These are phyloP conservation scores for Eidolon helvum DNA, from an alignment of 2,113 vertebrate genomes.

Conservation along the genomic window DNA sequence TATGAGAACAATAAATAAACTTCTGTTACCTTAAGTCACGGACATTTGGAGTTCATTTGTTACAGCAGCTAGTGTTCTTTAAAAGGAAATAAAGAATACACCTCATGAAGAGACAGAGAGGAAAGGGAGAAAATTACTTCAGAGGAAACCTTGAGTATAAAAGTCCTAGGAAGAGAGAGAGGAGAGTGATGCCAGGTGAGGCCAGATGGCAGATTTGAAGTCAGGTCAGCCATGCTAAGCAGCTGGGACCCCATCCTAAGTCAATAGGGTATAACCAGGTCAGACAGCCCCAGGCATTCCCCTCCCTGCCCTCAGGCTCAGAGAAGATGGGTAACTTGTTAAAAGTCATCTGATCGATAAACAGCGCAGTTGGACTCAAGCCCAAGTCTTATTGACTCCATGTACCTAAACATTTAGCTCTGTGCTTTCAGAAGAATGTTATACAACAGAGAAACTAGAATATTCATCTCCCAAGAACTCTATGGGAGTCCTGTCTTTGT, in stretches of 20 bases:
- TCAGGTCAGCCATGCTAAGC: neutral
- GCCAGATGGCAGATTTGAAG: neutral
- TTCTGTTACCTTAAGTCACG: neutral
- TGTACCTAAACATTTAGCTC: neutral
- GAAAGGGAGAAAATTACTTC: neutral
- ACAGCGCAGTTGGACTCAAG: neutral
- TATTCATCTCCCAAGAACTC: neutral
- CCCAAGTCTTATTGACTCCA: neutral
- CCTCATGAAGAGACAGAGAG: neutral
- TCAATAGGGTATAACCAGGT: neutral
- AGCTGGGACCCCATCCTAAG: neutral
- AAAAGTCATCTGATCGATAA: neutral
- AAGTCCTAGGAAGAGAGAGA: no score
- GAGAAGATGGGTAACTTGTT: neutral
- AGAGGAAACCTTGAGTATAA: neutral
- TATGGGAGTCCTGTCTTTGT: neutral
- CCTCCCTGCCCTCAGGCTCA: neutral
- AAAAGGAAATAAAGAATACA: neutral
- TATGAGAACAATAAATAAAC: constrained; percentile 6
- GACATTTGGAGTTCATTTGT: neutral
- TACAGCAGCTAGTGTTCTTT: neutral
- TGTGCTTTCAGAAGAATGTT: neutral
- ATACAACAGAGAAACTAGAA: neutral
- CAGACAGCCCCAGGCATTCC: neutral
- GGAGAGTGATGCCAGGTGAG: no score